Conservation (phyloP, 92 coral and sea anemone species). For the Siderastrea siderea region DNA sequence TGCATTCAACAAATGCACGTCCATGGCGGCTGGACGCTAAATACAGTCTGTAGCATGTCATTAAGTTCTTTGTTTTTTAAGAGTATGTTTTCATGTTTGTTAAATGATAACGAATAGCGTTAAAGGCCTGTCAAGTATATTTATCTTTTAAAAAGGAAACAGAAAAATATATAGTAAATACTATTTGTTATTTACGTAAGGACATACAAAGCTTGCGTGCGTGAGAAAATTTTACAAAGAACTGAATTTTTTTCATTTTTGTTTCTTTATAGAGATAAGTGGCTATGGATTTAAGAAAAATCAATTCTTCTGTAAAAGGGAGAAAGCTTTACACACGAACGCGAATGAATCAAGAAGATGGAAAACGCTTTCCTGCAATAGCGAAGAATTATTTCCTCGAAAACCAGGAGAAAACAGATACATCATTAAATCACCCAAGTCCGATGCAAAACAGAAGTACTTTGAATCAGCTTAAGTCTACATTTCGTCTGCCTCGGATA, state of each 20-base stretch:
- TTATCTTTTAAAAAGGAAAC: slow-evolving; percentile 17
- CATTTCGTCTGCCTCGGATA: slow-evolving; percentile 36
- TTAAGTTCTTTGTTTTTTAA: not conserved
- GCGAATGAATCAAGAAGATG: not conserved
- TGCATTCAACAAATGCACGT: not conserved
- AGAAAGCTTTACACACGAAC: not conserved
- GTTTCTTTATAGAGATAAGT: not conserved
- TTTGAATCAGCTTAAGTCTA: not conserved
- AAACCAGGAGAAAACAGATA: not conserved
- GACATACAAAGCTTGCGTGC: not conserved
- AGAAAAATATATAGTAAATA: slow-evolving; percentile 19
- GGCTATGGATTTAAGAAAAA: slow-evolving; percentile 28
- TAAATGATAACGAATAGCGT: slow-evolving; percentile 19
- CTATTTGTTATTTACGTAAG: not conserved
- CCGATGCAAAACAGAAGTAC: not conserved
- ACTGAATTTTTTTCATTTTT: not conserved
- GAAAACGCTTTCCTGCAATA: slow-evolving; percentile 18
- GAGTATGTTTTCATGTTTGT: not conserved
- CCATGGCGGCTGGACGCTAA: not conserved
- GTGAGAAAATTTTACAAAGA: not conserved
- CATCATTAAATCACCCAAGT: not conserved
- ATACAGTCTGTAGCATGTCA: slow-evolving; percentile 24
- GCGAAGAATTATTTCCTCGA: not conserved
- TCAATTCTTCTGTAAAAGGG: not conserved
- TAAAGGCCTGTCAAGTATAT: slow-evolving; percentile 24